These are phyloP conservation scores for Manis javanica DNA, from an alignment of 2,797 vertebrate species.

Conservation along the genomic window DNA sequence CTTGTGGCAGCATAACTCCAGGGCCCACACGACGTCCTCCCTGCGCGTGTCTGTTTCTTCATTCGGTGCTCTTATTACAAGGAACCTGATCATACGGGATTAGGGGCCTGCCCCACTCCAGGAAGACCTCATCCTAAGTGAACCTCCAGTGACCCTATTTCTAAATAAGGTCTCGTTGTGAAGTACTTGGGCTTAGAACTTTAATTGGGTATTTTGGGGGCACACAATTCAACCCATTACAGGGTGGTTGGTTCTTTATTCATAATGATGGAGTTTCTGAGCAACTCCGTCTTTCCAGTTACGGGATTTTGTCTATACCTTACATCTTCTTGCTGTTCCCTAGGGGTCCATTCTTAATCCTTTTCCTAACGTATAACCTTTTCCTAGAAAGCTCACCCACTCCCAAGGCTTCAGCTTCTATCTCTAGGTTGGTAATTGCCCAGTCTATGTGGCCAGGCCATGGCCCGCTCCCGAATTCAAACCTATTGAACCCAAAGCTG, in stretches of 20 bases:
- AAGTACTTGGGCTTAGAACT: not conserved
- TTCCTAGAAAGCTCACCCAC: not conserved
- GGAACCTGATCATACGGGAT: not conserved
- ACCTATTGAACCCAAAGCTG: no score
- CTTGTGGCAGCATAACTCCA: not conserved
- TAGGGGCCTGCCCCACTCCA: no score
- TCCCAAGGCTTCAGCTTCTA: no score
- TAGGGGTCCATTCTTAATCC: not conserved
- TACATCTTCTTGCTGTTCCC: not conserved
- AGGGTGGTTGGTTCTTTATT: not conserved
- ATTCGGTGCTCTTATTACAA: not conserved
- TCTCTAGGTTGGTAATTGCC: not conserved
- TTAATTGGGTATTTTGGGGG: not conserved
- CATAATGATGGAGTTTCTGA: not conserved
- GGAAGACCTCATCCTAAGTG: not conserved
- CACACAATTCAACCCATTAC: no score
- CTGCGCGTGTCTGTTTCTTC: not conserved
- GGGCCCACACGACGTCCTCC: fast-evolving
- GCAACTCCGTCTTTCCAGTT: not conserved
- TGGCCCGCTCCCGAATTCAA: not conserved
- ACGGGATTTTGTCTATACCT: not conserved
- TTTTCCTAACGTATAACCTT: not conserved
- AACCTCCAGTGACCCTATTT: not conserved
- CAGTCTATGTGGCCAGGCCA: fast-evolving
- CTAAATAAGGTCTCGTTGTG: not conserved